Base-by-base conservation (phyloP, 2,113 vertebrate species). In the Alouatta palliata region DNA sequence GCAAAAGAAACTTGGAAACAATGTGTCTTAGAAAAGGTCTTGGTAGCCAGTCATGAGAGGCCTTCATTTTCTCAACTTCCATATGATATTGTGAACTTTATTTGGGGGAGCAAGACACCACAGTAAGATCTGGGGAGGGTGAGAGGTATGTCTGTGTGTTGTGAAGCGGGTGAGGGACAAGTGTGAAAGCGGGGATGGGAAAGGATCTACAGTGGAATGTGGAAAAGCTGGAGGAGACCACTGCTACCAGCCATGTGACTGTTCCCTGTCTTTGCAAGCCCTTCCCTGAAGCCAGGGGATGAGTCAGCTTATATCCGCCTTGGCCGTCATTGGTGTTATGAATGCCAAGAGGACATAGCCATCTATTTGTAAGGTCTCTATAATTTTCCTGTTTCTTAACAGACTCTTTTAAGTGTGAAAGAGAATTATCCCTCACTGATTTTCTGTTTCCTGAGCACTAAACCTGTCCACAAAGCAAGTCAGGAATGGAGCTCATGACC, bases 381-480 rank as follows among this genome's bases (percentile, higher is more conserved):
- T 68, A 43, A 58, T 58, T 75, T 80, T 86, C 88, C 49, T 35
- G 6, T 25, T 64, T 79, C 25, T 5, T 81, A 81, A 2, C 61
- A 47, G 64, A 91, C 47, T 45, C 21, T 82, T 70, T 73, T 8
- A 64, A 73, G 21, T n/a, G n/a, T 40, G 5, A 21, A 71, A 71
- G 73, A 81, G 70, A 95, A 52, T 16, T 32, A 37, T 58, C 27
- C 37, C 45, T 89, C 58, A 71, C 21, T 95, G 37, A 32, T 32
- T 70, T 92, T 47, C 43, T 76, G 30, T 86, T 66, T 91, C 66
- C 73, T 79, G 66, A 82, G 43, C 79, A 82, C 45, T 30, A n/a
- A 81, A 75, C 87, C 30, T 9, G 20, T 40, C 61, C 66, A 14
- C 27, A 58, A 54, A 77, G 49, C 43, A 77, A 52, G n/a, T 5